phyloP scores from a whole-genome alignment of 2,797 vertebrate genomes.

The Chrysocyon brachyurus region DNA sequence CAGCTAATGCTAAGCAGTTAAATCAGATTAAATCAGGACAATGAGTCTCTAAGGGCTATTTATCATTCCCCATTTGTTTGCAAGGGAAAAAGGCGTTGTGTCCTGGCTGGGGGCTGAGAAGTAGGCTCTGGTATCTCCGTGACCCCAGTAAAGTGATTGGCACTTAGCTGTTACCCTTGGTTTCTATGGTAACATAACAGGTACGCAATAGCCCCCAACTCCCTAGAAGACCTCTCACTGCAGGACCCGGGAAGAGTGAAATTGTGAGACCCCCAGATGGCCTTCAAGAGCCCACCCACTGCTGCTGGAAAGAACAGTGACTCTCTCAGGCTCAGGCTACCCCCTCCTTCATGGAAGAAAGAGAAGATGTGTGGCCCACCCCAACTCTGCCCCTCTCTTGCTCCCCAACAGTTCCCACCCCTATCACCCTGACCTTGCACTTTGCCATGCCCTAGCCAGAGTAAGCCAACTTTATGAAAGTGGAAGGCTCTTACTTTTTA shows the following conservation, averaged over 20 bases:
- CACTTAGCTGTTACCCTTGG: neutral
- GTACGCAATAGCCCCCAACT: neutral
- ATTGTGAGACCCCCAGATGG: neutral
- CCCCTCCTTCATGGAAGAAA: neutral
- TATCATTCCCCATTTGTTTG: neutral
- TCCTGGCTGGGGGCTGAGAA: neutral
- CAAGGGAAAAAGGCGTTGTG: neutral
- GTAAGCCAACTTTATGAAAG: neutral
- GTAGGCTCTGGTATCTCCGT: accelerated
- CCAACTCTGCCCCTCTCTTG: neutral
- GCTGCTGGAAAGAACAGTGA: neutral
- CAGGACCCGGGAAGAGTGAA: neutral
- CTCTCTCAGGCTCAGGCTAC: neutral
- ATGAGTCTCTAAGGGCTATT: neutral
- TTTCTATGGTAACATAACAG: neutral
- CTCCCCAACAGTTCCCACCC: neutral
- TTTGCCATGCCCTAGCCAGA: neutral
- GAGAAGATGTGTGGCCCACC: neutral
- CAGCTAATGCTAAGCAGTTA: neutral
- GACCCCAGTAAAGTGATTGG: neutral
- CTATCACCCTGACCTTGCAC: neutral
- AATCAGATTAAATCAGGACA: neutral
- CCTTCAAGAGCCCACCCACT: neutral
- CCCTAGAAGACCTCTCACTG: neutral
- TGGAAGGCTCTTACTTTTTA: neutral